Evolutionary conservation across 2,113 vertebrate species (phyloP), one percentile per base, ranked within the genome.

Genomic region (Phyllostomus hastatus): DNA sequence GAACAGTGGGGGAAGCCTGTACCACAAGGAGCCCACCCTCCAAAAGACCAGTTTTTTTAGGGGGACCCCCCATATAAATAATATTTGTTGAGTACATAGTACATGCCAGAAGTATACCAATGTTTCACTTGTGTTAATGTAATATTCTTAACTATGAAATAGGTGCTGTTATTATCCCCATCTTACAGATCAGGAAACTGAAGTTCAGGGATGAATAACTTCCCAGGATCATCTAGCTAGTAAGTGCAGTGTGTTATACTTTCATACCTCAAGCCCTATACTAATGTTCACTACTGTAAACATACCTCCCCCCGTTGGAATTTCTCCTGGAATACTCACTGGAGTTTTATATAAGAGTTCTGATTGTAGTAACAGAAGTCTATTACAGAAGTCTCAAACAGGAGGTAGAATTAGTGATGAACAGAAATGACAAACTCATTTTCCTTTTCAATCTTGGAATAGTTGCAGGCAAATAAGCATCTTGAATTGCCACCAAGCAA

Each of bases 91-190:
- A 43, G 70, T n/a, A 33, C 43, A 28, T n/a, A 24, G 52, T 38
- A 7, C 6, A 2, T 33, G 64, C 43, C 46, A 31, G 69, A 80
- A 48, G 33, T 59, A 11, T 5, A 4, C 33, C 22, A 1, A 46
- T 50, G 81, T 90, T 43, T 90, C 54, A 76, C 48, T 72, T 50
- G 9, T 22, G 4, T 52, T 94, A n/a, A 11, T 31, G 41, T 50
- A 35, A 75, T 75, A 24, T 35, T 76, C 20, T 26, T 14, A 5
- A 57, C 50, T 43, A 35, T 28, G 43, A 73, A 95, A 73, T 69
- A 54, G 97, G 96, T 96, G 91, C 94, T 92, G 38, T 85, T 69
- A 1, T 48, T 33, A 26, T 41, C 50, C 90, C 88, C 67, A 66
- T 95, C 92, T 94, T 69, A 64, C 0, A 33, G 90, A 82, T 88